These are phyloP conservation scores for Narcine bancroftii DNA, from an alignment of 2,113 vertebrate species.

Conservation along the genomic window DNA sequence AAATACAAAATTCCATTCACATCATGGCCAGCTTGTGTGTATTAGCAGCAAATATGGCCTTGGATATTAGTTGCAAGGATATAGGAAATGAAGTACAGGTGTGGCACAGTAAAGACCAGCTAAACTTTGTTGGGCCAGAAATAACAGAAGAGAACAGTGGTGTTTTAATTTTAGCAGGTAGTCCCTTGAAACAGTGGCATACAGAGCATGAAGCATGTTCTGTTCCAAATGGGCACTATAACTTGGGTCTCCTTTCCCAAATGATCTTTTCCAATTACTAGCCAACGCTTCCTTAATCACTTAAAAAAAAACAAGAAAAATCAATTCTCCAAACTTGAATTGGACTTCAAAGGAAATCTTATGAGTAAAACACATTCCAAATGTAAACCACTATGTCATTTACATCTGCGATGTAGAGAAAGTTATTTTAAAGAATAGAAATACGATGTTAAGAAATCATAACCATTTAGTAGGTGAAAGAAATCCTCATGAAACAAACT, in stretches of 20 bases:
- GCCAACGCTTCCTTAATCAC: slow-evolving; percentile 43
- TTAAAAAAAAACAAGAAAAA: slow-evolving; percentile 45
- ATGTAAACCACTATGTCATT: slow-evolving; percentile 41
- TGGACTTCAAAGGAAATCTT: slow-evolving; percentile 40
- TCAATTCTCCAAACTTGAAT: slow-evolving; percentile 45
- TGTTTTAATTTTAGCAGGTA: background rate
- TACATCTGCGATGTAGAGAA: background rate
- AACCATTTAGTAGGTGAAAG: background rate
- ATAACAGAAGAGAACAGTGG: background rate
- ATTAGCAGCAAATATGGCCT: background rate
- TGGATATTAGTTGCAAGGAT: background rate
- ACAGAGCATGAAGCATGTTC: background rate
- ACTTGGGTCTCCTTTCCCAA: slow-evolving; percentile 44
- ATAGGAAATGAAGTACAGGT: slow-evolving; percentile 28
- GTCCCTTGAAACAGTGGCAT: background rate
- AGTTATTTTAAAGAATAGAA: background rate
- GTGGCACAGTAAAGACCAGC: background rate
- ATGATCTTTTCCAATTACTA: slow-evolving; percentile 41
- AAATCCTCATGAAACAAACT: background rate
- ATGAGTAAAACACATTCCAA: slow-evolving; percentile 41
- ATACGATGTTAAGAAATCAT: background rate
- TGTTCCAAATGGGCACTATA: slow-evolving; percentile 43
- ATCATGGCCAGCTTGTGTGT: background rate
- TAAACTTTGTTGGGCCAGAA: background rate
- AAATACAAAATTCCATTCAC: slow-evolving; percentile 3